Conservation (phyloP, 1,140 invertebrate species). For the Galendromus occidentalis region DNA sequence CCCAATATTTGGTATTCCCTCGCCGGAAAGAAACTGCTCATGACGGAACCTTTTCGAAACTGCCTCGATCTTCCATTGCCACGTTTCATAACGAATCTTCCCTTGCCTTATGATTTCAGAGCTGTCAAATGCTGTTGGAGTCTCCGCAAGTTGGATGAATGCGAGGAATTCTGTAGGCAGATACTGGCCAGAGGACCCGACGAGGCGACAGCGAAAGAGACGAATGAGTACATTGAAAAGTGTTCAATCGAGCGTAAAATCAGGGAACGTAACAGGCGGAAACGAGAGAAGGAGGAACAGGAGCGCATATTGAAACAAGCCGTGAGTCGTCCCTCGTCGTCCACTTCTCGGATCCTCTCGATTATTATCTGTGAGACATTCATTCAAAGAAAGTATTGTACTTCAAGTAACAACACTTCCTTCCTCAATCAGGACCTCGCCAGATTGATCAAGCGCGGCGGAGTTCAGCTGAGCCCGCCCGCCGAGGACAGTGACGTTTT, state of each 20-base stretch:
- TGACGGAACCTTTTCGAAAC: background rate
- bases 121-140: conserved; percentile 49
- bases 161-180: conserved; percentile 48
- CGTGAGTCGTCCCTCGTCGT: background rate
- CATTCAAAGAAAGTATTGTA: too few species aligned
- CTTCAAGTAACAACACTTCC: too few species aligned
- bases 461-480: conserved; percentile 36
- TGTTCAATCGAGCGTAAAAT: background rate
- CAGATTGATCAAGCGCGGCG: conserved; percentile 13
- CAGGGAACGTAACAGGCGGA: background rate
- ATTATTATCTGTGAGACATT: too few species aligned
- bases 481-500: conserved; percentile 30
- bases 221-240: background rate
- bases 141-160: conserved; percentile 46
- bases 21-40: too few species aligned
- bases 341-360: too few species aligned
- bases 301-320: background rate
- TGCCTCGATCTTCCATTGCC: background rate
- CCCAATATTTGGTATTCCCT: background rate
- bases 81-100: background rate
- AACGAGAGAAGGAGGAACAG: background rate
- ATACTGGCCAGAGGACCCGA: background rate
- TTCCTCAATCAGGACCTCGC: background rate
- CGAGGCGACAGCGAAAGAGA: background rate
- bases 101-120: conserved; percentile 11